Evolutionary conservation across 2,113 vertebrate genomes (phyloP), one percentile per base, ranked within the genome.

Genomic region (Odontesthes bonariensis): DNA sequence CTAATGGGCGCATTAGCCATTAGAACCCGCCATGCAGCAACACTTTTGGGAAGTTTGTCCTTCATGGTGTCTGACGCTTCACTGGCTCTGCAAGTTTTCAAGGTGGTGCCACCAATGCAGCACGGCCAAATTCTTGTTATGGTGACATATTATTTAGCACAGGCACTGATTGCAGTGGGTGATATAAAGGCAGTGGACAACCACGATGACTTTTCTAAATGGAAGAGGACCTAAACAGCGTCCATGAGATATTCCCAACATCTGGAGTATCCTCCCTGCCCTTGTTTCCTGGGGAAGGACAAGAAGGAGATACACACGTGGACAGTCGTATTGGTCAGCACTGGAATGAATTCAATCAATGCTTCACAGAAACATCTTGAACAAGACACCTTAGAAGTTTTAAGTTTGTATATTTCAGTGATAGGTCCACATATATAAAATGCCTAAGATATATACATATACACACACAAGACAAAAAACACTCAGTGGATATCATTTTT

Each of bases 91-190:
- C 85, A 95, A 23, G 52, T 79, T 16, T 98, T 97, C 33, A 91
- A 89, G 12, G 82, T 70, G 8, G 42, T 77, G 0, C 14, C 93
- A n/a, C 72, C 83, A 1, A 33, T 83, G 0, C 47, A 86, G 46
- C 40, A 92, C 0, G 79, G 91, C 0, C 77, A 67, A 4, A 4
- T 61, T 5, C 1, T 94, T 32, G 81, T 94, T 77, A 97, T 97
- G 95, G 70, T 62, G 22, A 95, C 95, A 1, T 97, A 97, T 78
- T 98, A 96, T 38, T 49, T 92, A 0, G 95, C 94, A 0, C 96
- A 97, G 91, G 19, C 93, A 17, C 86, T 97, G 8, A 94, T 98
- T 0, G 75, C 94, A 0, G 67, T 94, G 22, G 93, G 94, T 1
- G 94, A 94, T 16, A 23, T 94, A 13, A 89, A 68, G 14, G 86